phyloP scores from a whole-genome alignment of 2,113 vertebrate genomes.

The Heterotis niloticus region DNA sequence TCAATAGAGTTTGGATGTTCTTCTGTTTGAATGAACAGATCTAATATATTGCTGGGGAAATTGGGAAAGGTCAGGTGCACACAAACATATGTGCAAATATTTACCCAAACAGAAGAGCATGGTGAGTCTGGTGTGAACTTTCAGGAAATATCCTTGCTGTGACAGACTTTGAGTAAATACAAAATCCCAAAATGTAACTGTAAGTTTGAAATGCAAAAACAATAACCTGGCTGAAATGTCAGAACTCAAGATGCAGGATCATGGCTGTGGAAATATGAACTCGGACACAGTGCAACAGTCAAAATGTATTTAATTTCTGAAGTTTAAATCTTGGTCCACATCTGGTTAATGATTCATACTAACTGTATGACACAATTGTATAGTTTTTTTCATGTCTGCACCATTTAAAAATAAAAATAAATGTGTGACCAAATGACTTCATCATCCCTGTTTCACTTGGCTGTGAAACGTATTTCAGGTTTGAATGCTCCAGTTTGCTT shows the following conservation, averaged over 20 bases:
- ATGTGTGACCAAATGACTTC: not conserved
- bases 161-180: no score
- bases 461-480: not conserved
- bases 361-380: not conserved
- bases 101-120: not conserved
- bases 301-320: not conserved
- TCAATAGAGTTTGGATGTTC: not conserved
- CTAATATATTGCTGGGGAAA: not conserved
- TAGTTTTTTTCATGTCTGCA: not conserved
- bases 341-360: not conserved
- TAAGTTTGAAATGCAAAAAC: no score
- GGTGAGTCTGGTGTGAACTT: no score
- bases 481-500: not conserved
- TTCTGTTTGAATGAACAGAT: not conserved
- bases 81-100: constrained; percentile 4
- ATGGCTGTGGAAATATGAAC: not conserved
- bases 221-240: no score
- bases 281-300: not conserved
- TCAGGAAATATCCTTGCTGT: no score
- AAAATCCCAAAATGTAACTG: no score
- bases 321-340: not conserved
- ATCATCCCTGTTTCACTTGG: not conserved
- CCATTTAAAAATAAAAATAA: constrained; percentile 3
- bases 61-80: not conserved
- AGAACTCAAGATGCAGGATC: no score